Conservation (phyloP, 2,888 invertebrate species). For the Julus scanicus region DNA sequence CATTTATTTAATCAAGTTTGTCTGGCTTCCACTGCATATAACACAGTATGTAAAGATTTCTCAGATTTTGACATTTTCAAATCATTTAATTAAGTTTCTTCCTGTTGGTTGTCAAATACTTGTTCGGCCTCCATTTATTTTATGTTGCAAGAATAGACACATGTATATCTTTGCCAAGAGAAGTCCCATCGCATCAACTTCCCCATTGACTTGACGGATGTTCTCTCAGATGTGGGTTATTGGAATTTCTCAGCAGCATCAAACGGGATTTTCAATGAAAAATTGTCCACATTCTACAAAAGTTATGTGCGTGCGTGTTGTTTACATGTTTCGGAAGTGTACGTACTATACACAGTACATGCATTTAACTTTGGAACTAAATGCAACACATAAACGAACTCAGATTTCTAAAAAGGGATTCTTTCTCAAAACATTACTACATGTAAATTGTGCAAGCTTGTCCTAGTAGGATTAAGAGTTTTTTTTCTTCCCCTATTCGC, state of each 20-base stretch:
- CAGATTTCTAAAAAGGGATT: background rate
- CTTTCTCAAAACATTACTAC: slow-evolving; percentile 19
- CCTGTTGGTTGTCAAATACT: background rate
- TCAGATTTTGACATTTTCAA: background rate
- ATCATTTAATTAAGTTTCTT: background rate
- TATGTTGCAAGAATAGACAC: background rate
- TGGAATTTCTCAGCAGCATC: background rate
- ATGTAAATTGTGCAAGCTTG: background rate
- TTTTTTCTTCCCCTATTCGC: background rate
- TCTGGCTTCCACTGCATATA: too few species aligned
- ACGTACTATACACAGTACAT: background rate
- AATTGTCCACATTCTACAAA: background rate
- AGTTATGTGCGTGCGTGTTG: slow-evolving; percentile 19
- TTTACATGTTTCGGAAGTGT: background rate
- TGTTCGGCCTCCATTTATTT: background rate
- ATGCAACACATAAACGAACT: too few species aligned
- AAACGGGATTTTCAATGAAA: background rate
- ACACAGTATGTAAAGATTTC: background rate
- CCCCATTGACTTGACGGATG: background rate
- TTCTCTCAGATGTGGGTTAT: background rate
- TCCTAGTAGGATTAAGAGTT: background rate
- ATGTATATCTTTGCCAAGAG: background rate
- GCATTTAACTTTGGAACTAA: background rate
- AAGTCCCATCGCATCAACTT: background rate
- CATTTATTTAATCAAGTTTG: too few species aligned